Evolutionary conservation across 2,888 invertebrate genomes (phyloP), one percentile per base, ranked within the genome.

Genomic region (Clusia tigrina): DNA sequence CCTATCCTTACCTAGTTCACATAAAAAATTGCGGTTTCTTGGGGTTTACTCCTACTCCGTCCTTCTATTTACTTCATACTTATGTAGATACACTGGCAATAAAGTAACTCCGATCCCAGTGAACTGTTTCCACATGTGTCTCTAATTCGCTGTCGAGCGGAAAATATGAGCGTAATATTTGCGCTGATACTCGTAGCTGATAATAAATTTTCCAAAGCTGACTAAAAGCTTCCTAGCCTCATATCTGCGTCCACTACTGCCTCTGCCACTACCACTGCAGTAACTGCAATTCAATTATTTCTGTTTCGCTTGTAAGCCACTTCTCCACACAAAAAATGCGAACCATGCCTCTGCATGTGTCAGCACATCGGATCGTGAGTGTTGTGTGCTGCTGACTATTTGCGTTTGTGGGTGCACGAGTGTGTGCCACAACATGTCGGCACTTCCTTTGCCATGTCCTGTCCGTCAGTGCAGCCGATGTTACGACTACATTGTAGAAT

Each of bases 371-470:
- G 6, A 32, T 5, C 6, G 32, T 32, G 32, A 5, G 12, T 12
- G 12, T 32, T 12, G 5, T 32, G 32, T 32, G 32, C 12, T 32
- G 12, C 6, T n/a, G n/a, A n/a, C n/a, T n/a, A n/a, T n/a, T n/a
- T 10, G 42, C 42, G 6, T 15, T 15, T 15, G n/a, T 42, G n/a
- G 9, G n/a, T 42, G 42, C n/a, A n/a, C n/a, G n/a, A n/a, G n/a
- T n/a, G n/a, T n/a, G n/a, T n/a, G n/a, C n/a, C n/a, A 12, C 32
- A 48, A 48, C 20, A 48, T 48, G 18, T 20, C 20, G 6, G 48
- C 20, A 48, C 48, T 20, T 48, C 48, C 48, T 48, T 48, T 48
- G 48, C 48, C 48, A 48, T 48, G 48, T 48, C 48, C 22, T 48
- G 48, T 48, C 48, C 22, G 48, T 15, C 22, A 15, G 20, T 48